phyloP scores from a whole-genome alignment of 2,113 vertebrate species.

The Semnornis frantzii region DNA sequence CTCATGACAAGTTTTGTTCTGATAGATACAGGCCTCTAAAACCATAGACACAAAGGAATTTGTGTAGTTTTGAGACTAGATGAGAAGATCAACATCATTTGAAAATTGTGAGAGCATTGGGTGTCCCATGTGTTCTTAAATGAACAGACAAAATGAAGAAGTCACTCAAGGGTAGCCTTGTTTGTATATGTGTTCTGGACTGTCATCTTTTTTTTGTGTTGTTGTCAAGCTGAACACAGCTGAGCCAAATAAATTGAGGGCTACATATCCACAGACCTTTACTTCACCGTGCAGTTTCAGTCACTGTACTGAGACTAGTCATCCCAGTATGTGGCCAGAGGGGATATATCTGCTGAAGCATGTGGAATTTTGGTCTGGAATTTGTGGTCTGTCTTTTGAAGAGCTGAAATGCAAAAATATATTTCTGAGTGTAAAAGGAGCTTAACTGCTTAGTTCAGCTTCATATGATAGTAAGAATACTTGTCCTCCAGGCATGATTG shows the following conservation, averaged over 20 bases:
- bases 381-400: not conserved
- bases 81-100: not conserved
- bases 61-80: not conserved
- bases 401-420: not conserved
- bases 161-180: not conserved
- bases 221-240: not conserved
- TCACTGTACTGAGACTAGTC: not conserved
- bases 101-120: not conserved
- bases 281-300: not conserved
- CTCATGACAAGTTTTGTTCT: not conserved
- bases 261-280: not conserved
- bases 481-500: not conserved
- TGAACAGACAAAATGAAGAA: not conserved
- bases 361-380: not conserved
- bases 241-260: not conserved
- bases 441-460: not conserved
- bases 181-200: not conserved
- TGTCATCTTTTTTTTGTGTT: not conserved
- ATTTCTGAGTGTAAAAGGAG: not conserved
- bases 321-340: not conserved
- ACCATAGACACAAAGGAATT: not conserved
- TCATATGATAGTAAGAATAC: not conserved
- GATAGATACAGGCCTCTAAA: not conserved
- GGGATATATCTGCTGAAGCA: not conserved
- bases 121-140: not conserved